Evolutionary conservation across 2,113 vertebrate species (phyloP), one percentile per base, ranked within the genome.

Genomic region (Tauraco erythrolophus): DNA sequence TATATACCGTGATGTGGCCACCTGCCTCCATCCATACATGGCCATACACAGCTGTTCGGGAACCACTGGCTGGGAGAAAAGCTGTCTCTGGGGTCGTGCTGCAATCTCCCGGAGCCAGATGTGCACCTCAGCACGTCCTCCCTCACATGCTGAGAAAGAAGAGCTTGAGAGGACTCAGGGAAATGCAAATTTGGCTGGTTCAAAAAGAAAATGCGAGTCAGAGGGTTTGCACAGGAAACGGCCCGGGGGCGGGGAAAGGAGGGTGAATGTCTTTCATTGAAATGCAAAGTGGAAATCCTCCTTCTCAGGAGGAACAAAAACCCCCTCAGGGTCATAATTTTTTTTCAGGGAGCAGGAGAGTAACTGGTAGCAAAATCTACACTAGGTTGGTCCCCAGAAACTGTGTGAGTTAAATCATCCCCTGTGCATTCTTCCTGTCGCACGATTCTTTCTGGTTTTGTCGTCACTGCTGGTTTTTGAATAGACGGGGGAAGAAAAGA

Each of bases 131-230:
- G 82, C 46, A n/a, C 2, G 0, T 19, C 54, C 45, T 21, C n/a
- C 18, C 35, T 37, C 71, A 24, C 39, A 19, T 0, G 41, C 61
- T 37, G 56, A 23, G 25, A 66, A 43, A 77, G 48, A 65, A 57
- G 46, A 41, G 58, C 68, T n/a, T 23, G 58, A 66, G 66, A 78
- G 48, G n/a, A n/a, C 41, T 50, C 57, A 58, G 18, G 37, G 64
- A 79, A 77, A 94, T 86, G 92, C 89, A 97, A 94, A 96, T 77
- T 35, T 2, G 57, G 37, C 45, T 72, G 77, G 4, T n/a, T 90
- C 46, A 54, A 35, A 84, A 89, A 58, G 74, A 92, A 94, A 97
- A 72, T 3, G 57, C 79, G 75, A 94, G 54, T 51, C 74, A n/a
- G 39, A 51, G 28, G 21, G 58, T 46, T 89, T 92, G 78, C 78